Base-by-base conservation (phyloP, 2,797 vertebrate species). In the Avahi laniger region DNA sequence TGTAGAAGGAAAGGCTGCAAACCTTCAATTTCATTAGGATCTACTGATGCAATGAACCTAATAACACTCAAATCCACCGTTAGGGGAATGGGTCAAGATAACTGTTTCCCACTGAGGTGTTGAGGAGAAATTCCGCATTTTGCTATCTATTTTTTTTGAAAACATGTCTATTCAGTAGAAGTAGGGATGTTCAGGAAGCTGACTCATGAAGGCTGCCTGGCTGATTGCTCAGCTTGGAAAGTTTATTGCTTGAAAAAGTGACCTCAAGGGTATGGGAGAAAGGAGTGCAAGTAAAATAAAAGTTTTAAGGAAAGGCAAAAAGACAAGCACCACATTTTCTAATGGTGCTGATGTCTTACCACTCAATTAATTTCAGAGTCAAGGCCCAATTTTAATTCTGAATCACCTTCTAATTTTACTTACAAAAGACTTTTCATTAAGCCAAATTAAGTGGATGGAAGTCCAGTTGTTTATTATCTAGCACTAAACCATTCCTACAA, bases 391-490 rank as follows among this genome's bases (percentile, higher is more conserved):
- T 33, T 94, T 72, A 91, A 86, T 89, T 89, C 46, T 82, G 65
- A 35, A 3, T 90, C 84, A 91, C 48, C 65, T 72, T 97, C 94
- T 93, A 97, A 95, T 97, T 98, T 96, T 95, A 88, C 95, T 96
- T 98, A 90, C 81, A 94, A 98, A 98, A 96, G 81, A 96, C 73
- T 97, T 98, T 97, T 98, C 33, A 43, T 96, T 91, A 26, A 98
- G 96, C 54, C 92, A 97, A 98, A 94, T 97, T 92, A 95, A 94
- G 96, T 97, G 97, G 97, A 97, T 97, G 97, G 97, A 94, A 97
- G 97, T 97, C 98, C 96, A 94, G 97, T 98, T 98, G 98, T 98
- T 99, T 98, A 99, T 98, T 98, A 97, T 96, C 97, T 97, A 96
- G 97, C 95, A 98, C 97, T 97, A 98, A 98, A 98, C 97, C 95